phyloP scores from a whole-genome alignment of 2,797 vertebrate genomes.

The Ctenosaura bakeri region DNA sequence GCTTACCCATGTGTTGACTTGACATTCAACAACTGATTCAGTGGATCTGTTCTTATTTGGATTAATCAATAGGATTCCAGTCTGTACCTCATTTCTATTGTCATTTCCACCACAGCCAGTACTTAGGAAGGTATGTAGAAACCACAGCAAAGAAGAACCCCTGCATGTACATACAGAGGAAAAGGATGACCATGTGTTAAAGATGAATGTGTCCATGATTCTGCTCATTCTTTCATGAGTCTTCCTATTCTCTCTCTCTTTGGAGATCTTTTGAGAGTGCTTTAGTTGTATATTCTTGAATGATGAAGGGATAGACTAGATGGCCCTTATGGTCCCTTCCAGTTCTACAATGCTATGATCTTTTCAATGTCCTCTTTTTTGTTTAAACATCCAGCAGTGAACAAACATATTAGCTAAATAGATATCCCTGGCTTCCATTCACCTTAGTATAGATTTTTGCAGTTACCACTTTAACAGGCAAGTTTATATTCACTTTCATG shows the following conservation, averaged over 20 bases:
- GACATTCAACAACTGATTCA: no score
- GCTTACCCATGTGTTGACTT: no score
- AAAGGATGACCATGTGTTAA: neutral
- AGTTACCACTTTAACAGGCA: neutral
- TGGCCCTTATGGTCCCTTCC: neutral
- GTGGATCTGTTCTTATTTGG: no score
- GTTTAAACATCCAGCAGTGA: neutral
- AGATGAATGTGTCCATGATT: neutral
- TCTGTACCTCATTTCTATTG: neutral
- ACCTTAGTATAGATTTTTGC: slow-evolving; percentile 5
- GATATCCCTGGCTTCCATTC: neutral
- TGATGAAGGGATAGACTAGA: no score
- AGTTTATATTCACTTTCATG: neutral
- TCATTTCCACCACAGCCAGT: neutral
- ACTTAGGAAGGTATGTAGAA: neutral
- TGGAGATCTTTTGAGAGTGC: no score
- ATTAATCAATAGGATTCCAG: no score
- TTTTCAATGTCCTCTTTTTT: neutral
- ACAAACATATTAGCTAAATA: neutral
- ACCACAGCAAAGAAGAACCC: neutral
- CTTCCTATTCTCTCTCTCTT: neutral
- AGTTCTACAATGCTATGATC: neutral
- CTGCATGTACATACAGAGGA: neutral
- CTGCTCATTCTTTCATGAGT: neutral
- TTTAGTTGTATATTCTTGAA: no score